A percentile compares a stretch with the other conserved stretches of the same genome.
These are phyloP conservation scores for Streblospio benedicti DNA, from an alignment of 1,140 invertebrate genomes.

Conservation along the genomic window DNA sequence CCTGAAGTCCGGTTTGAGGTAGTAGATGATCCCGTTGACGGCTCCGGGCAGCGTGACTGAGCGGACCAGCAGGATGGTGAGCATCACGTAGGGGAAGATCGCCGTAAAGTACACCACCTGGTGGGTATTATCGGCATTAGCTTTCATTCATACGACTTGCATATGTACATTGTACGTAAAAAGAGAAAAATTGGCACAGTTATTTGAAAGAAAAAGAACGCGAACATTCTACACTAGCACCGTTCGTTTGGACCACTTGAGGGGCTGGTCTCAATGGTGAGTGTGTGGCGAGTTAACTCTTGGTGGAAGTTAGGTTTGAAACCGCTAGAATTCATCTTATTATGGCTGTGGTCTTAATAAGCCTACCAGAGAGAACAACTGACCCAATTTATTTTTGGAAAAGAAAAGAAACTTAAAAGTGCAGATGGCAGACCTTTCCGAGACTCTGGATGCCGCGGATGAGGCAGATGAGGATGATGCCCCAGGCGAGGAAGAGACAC, in stretches of 20 bases:
- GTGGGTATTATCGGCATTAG: not conserved
- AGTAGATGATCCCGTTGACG: constrained; percentile 65
- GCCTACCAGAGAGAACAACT: no score
- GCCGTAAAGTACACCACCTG: constrained; percentile 72
- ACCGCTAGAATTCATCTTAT: no score
- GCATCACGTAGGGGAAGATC: constrained; percentile 73
- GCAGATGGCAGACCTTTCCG: constrained; percentile 45
- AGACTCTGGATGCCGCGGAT: constrained; percentile 45
- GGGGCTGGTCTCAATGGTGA: not conserved
- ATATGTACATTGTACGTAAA: not conserved
- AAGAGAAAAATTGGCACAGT: not conserved
- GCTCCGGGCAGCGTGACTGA: constrained; percentile 72
- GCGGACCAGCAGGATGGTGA: constrained; percentile 69
- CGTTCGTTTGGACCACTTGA: not conserved
- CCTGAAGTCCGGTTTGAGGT: constrained; percentile 28
- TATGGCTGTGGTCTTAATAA: no score
- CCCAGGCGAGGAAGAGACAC: constrained; percentile 32
- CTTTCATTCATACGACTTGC: not conserved
- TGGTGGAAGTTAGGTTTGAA: no score
- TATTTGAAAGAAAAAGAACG: not conserved
- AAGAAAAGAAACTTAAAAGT: not conserved
- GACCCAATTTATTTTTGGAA: not conserved
- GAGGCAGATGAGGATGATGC: constrained; percentile 28
- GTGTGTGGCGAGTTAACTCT: not conserved
- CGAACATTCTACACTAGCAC: not conserved